Base-by-base conservation (phyloP, 2,888 invertebrate species). In the Drosophila seclusa region DNA sequence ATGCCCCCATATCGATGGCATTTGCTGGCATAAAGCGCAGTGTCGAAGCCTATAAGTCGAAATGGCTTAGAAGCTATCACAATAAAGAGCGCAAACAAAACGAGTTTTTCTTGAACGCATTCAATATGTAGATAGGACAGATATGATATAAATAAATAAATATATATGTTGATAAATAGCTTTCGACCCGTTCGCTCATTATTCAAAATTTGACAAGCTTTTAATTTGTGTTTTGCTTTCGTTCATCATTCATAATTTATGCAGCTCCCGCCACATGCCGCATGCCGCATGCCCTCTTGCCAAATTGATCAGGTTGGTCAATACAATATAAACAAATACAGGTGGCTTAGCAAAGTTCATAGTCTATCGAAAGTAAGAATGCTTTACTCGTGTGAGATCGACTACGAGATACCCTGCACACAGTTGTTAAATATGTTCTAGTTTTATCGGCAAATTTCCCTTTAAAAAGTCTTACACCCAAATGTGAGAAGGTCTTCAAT, bases 1-100 rank as follows among this genome's bases (percentile, higher is more conserved):
- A 80, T 70, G 75, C 62, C 71, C 62, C 72, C 76, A 78, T 84
- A 83, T 73, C 68, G 71, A 76, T 21, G 67, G 73, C 55, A 80
- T 73, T 83, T 75, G 63, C 66, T 72, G 73, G 70, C 40, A 40
- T 67, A 63, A 80, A 57, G 62, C 73, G 73, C 61, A 29, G 45
- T 40, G 49, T 52, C 49, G 42, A 76, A 79, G 74, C 78, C 74
- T 70, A 68, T 81, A 70, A 81, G 65, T 59, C 54, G n/a, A 61
- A 77, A 65, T 67, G 77, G 48, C 78, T 77, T 66, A 78, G 58
- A 65, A 40, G 45, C 50, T 57, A 76, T 42, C 40, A 32, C 18
- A 68, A 27, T 29, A 65, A 31, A 38, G 29, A 60, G 53, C 52
- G 38, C 58, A 69, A 48, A 40, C 29, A 70, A 60, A 69, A 69